Percentiles rank a stretch among this genome's conserved stretches.
phyloP scores from a whole-genome alignment of 2,797 vertebrate genomes.

The Heliangelus exortis region DNA sequence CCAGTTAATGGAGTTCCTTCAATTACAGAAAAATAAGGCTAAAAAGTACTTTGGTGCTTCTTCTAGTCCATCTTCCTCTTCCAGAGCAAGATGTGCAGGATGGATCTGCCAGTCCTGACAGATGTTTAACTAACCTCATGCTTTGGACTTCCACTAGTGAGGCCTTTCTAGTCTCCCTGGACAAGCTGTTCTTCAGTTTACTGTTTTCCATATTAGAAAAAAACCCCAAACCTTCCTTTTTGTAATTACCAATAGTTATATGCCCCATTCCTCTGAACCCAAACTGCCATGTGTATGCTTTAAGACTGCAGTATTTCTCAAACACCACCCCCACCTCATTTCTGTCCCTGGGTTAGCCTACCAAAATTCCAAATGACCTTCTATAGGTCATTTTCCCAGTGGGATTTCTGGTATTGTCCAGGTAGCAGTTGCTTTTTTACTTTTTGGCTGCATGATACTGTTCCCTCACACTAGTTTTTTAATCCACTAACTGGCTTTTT shows the following conservation, averaged over 20 bases:
- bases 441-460: background rate
- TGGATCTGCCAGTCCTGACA: background rate
- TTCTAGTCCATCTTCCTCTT: background rate
- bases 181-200: background rate
- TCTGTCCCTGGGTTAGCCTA: background rate
- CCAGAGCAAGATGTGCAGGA: background rate
- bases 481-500: background rate
- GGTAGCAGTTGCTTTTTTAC: background rate
- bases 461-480: background rate
- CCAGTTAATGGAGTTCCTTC: background rate
- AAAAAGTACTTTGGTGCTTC: accelerated
- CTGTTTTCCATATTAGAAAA: background rate
- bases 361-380: background rate
- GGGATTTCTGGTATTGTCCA: background rate
- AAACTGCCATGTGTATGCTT: background rate
- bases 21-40: background rate
- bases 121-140: background rate
- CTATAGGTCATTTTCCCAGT: accelerated
- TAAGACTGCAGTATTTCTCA: background rate
- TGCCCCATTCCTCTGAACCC: background rate
- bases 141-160: background rate
- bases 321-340: background rate
- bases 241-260: background rate
- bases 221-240: background rate
- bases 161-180: background rate